A percentile compares a stretch with the other conserved stretches of the same genome.
Evolutionary conservation across 2,113 vertebrate species (phyloP).

Genomic region (Prionailurus bengalensis): DNA sequence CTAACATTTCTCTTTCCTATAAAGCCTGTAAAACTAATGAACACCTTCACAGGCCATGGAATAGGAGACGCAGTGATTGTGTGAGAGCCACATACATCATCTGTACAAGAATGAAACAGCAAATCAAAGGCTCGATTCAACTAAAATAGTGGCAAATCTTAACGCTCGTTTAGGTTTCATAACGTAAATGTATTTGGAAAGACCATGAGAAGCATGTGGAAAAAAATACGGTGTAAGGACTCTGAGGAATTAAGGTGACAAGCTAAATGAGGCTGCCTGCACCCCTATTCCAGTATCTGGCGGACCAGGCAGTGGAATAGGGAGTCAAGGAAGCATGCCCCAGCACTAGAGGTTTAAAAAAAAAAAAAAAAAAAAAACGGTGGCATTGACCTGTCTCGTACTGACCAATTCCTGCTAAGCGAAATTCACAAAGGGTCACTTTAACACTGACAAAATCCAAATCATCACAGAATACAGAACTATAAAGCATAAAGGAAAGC

Average conservation of each 20-base stretch:
- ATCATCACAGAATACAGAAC: background rate
- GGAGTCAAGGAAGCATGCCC: background rate
- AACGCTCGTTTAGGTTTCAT: background rate
- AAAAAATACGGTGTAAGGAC: background rate
- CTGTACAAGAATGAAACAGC: background rate
- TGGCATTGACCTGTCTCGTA: background rate
- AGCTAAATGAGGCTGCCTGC: background rate
- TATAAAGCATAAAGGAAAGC: background rate
- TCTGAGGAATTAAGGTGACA: background rate
- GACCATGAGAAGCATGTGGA: background rate
- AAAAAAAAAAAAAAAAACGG: background rate
- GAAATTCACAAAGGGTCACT: background rate
- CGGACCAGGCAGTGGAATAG: background rate
- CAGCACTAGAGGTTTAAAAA: too few relatives aligned
- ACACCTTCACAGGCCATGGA: background rate
- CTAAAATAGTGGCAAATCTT: background rate
- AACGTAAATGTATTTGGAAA: conserved; percentile 10
- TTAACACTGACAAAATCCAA: background rate
- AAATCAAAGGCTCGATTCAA: background rate
- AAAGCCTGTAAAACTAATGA: background rate
- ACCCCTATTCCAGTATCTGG: background rate
- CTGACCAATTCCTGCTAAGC: background rate
- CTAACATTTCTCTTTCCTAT: background rate
- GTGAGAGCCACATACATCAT: background rate
- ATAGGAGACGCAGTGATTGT: background rate